Evolutionary conservation across 2,797 vertebrate species (phyloP).

Genomic region (Ispidina picta): DNA sequence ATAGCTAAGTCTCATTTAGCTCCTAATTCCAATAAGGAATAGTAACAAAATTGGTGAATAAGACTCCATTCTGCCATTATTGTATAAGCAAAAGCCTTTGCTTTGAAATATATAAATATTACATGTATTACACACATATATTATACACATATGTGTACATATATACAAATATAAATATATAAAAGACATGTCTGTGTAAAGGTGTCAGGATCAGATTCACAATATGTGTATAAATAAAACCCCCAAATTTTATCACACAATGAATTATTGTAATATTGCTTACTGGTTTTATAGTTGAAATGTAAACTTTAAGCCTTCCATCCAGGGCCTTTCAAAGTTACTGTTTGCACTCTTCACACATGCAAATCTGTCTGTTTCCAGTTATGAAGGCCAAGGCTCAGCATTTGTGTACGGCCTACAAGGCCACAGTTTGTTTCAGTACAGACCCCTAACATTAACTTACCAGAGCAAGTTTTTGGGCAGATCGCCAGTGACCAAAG

Average conservation of each 20-base stretch:
- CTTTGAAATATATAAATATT: no score
- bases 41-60: background rate
- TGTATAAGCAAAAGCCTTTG: background rate
- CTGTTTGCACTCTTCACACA: background rate
- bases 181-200: background rate
- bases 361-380: background rate
- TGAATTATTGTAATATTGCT: background rate
- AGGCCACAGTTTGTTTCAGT: background rate
- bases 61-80: background rate
- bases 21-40: background rate
- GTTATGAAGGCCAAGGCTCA: background rate
- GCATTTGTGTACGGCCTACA: background rate
- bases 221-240: background rate
- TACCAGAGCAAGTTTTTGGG: background rate
- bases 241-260: accelerated
- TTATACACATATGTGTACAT: no score
- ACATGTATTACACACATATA: no score
- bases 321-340: background rate
- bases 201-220: background rate
- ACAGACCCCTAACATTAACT: background rate
- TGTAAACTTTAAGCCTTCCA: background rate
- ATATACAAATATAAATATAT: no score
- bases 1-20: background rate
- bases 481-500: background rate
- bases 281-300: background rate